A percentile compares a stretch with the other conserved stretches of the same genome.
Conservation (phyloP, 2,888 invertebrate species). For the Cephus pulcher region DNA sequence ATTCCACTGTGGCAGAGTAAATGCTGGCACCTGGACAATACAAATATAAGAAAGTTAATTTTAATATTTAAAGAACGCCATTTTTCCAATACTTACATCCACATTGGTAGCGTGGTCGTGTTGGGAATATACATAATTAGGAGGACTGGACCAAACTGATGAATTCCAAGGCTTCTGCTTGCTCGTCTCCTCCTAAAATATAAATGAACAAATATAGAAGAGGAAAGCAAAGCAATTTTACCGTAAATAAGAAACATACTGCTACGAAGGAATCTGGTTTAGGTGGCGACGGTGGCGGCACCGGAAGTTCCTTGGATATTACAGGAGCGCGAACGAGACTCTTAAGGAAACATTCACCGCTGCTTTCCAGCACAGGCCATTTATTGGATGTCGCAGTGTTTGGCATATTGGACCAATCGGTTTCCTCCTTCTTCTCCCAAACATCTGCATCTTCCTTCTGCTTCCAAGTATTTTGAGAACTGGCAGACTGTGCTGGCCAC, state of each 20-base stretch:
- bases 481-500: conserved; percentile 31
- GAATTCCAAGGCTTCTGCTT: conserved; percentile 51
- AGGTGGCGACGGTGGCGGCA: conserved; percentile 53
- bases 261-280: conserved; percentile 63
- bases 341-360: conserved; percentile 47
- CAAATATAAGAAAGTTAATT: conserved; percentile 11
- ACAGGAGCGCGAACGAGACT: conserved; percentile 47
- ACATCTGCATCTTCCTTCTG: conserved; percentile 30
- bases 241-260: conserved; percentile 20
- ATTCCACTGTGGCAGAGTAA: conserved; percentile 54
- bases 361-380: conserved; percentile 49
- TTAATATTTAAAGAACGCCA: neutral
- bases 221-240: neutral
- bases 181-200: conserved; percentile 30
- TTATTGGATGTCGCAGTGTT: conserved; percentile 37
- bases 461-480: conserved; percentile 41
- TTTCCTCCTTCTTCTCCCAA: conserved; percentile 43
- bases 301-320: conserved; percentile 35
- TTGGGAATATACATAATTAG: conserved; percentile 50
- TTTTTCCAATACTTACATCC: conserved; percentile 36
- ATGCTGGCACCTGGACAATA: conserved; percentile 50
- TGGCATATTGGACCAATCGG: conserved; percentile 46
- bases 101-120: conserved; percentile 49
- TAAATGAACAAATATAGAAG: neutral
- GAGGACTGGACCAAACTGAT: conserved; percentile 58